A percentile compares a stretch with the other conserved stretches of the same genome.
Evolutionary conservation across 2,113 vertebrate species (phyloP).

Genomic region (Notechis scutatus): DNA sequence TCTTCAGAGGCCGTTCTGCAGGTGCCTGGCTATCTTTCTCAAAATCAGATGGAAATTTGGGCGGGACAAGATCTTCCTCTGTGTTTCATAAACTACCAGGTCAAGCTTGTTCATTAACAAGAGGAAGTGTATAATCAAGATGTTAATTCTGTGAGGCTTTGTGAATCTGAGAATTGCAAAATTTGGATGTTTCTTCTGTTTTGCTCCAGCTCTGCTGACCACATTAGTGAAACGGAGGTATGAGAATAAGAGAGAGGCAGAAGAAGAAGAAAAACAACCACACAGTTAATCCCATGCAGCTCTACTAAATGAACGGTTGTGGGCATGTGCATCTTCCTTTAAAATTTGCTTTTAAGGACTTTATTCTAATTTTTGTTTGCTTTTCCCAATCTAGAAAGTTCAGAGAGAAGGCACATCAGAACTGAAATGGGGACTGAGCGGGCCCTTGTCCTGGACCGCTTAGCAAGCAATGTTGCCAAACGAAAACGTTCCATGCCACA

Average conservation of each 20-base stretch:
- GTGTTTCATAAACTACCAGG: conserved; percentile 59
- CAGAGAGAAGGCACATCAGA: conserved; percentile 78
- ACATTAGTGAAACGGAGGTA: conserved; percentile 52
- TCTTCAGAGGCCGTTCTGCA: conserved; percentile 50
- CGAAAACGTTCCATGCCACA: conserved; percentile 95
- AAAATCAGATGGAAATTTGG: conserved; percentile 67
- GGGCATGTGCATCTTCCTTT: conserved; percentile 25
- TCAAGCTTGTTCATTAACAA: conserved; percentile 64
- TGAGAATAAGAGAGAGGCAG: conserved; percentile 35
- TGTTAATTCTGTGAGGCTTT: conserved; percentile 47
- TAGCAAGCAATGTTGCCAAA: conserved; percentile 93
- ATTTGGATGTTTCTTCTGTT: conserved; percentile 45
- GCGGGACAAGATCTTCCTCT: conserved; percentile 48
- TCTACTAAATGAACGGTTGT: conserved; percentile 44
- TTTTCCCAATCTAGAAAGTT: conserved; percentile 71
- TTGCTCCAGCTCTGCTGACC: conserved; percentile 55
- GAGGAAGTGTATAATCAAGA: conserved; percentile 65
- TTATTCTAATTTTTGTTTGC: conserved; percentile 1
- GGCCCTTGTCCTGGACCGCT: conserved; percentile 88
- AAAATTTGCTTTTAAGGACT: conserved; percentile 1
- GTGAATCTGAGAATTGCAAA: conserved; percentile 52
- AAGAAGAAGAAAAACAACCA: conserved; percentile 33
- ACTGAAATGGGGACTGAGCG: conserved; percentile 87
- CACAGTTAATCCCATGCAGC: conserved; percentile 26
- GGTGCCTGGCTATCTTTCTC: conserved; percentile 67